Conservation (phyloP, 2,113 vertebrate species). For the Hemiprocne comata region DNA sequence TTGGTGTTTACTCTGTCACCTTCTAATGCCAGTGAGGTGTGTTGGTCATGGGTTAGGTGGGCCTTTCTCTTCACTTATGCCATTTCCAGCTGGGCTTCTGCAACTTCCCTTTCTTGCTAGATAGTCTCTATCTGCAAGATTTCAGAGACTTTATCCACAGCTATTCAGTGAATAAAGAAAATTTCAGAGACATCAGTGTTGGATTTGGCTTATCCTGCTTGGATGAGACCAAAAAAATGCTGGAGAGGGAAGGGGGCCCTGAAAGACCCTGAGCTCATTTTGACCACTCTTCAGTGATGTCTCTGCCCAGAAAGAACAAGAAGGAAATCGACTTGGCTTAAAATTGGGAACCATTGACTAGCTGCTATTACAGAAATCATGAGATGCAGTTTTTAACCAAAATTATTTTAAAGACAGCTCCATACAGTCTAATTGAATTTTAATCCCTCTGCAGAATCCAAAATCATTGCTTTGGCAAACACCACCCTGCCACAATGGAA, state of each 20-base stretch:
- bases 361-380: not conserved
- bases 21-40: fast-evolving
- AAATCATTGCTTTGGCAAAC: slow-evolving; percentile 17
- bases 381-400: not conserved
- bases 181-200: not conserved
- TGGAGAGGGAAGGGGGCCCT: not conserved
- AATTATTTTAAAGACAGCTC: not conserved
- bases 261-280: not conserved
- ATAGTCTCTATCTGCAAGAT: not conserved
- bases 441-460: not conserved
- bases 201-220: not conserved
- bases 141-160: not conserved
- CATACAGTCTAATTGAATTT: not conserved
- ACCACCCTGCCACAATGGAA: not conserved
- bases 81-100: not conserved
- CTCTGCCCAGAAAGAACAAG: not conserved
- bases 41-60: not conserved
- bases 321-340: not conserved
- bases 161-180: not conserved
- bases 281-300: not conserved
- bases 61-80: not conserved
- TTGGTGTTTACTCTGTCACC: not conserved
- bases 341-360: not conserved
- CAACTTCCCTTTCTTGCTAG: not conserved
- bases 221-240: not conserved